A percentile compares a stretch with the other conserved stretches of the same genome.
Conservation (phyloP, 2,888 invertebrate genomes). For the Lordiphosa fenestrarum region DNA sequence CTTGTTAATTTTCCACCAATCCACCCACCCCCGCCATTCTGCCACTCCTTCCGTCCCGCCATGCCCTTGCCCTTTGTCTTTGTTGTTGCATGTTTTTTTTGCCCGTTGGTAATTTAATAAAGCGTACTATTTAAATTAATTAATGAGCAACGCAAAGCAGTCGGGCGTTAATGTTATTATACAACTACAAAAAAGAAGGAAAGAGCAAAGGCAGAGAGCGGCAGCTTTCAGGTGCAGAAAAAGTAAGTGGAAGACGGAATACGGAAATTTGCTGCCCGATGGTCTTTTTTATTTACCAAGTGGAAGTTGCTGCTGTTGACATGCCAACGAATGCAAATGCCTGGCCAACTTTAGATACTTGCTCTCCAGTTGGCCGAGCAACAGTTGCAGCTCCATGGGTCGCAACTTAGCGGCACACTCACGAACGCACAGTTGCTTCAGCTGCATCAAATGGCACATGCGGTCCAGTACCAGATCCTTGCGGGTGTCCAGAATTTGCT, state of each 20-base stretch:
- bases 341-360: constrained; percentile 4
- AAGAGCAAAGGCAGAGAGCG: background rate
- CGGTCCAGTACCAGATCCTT: background rate
- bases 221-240: constrained; percentile 1
- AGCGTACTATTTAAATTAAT: constrained; percentile 46
- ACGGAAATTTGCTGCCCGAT: background rate
- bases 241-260: background rate
- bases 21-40: background rate
- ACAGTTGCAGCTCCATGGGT: background rate
- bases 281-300: background rate
- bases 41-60: constrained; percentile 1
- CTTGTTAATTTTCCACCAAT: constrained; percentile 41
- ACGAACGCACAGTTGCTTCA: constrained; percentile 1
- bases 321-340: background rate
- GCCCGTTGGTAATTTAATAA: constrained; percentile 40
- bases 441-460: background rate
- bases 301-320: background rate
- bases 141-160: constrained; percentile 30
- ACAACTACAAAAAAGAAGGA: background rate
- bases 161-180: constrained; percentile 9
- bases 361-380: constrained; percentile 11
- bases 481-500: background rate
- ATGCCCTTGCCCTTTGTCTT: constrained; percentile 6
- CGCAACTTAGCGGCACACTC: background rate
- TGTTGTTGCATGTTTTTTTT: background rate